Evolutionary conservation across 1,140 invertebrate species (phyloP).

Genomic region (Scaptomyza graminum): DNA sequence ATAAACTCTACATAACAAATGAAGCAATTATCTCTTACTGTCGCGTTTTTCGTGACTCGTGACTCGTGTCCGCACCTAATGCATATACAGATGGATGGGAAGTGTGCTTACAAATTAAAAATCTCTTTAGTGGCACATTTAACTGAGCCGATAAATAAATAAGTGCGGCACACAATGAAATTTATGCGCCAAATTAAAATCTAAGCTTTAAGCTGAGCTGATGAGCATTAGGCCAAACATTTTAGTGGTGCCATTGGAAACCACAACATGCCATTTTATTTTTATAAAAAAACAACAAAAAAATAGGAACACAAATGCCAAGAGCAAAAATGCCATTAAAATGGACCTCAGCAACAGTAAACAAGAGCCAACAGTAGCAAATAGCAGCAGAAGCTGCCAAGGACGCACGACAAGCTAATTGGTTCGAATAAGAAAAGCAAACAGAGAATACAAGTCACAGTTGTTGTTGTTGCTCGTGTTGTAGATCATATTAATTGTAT

Average conservation of each 20-base stretch:
- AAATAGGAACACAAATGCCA: background rate
- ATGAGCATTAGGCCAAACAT: conserved; percentile 29
- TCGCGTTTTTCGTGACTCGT: background rate
- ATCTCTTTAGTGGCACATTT: conserved; percentile 49
- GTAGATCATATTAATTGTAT: conserved; percentile 34
- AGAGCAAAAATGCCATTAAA: conserved; percentile 45
- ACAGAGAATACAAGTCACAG: conserved; percentile 19
- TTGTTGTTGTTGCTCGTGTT: conserved; percentile 21
- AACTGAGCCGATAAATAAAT: conserved; percentile 58
- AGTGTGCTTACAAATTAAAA: conserved; percentile 48
- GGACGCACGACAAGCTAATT: conserved; percentile 40
- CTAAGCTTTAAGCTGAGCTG: conserved; percentile 44
- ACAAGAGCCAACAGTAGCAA: conserved; percentile 7
- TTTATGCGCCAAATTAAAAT: conserved; percentile 66
- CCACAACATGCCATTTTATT: conserved; percentile 15
- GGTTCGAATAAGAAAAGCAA: conserved; percentile 19
- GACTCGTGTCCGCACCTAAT: conserved; percentile 6
- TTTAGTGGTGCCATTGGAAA: conserved; percentile 11
- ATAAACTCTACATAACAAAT: conserved; percentile 1
- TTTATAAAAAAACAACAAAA: conserved; percentile 4
- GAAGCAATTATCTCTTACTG: conserved; percentile 31
- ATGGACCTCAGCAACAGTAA: conserved; percentile 26
- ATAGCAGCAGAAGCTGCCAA: too few species aligned
- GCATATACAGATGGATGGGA: background rate
- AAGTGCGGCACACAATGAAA: conserved; percentile 48